Evolutionary conservation across 2,888 invertebrate species (phyloP).

Genomic region (Craniophora ligustri): DNA sequence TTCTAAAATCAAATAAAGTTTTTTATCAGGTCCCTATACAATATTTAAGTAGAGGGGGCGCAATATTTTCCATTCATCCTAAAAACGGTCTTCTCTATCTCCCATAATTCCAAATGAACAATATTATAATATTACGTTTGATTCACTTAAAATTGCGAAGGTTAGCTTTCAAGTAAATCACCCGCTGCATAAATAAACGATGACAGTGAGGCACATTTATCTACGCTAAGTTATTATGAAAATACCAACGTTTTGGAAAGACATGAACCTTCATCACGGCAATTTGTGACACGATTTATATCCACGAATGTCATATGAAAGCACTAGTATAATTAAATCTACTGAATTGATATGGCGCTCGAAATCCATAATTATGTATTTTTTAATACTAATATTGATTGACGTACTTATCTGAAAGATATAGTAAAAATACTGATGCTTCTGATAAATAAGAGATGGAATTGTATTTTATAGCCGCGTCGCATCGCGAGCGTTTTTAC

Average conservation of each 20-base stretch:
- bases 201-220: constrained; percentile 28
- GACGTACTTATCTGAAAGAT: constrained; percentile 29
- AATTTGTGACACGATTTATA: constrained; percentile 28
- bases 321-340: constrained; percentile 9
- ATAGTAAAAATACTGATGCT: constrained; percentile 9
- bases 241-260: constrained; percentile 33
- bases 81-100: too few species aligned
- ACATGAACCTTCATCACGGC: constrained; percentile 35
- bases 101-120: constrained; percentile 2
- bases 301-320: constrained; percentile 2
- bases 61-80: too few species aligned
- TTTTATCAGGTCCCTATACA: too few species aligned
- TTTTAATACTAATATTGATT: constrained; percentile 13
- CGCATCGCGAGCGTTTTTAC: too few species aligned
- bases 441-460: constrained; percentile 32
- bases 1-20: too few species aligned
- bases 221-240: constrained; percentile 36
- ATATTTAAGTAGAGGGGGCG: too few species aligned
- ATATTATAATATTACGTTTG: constrained; percentile 7
- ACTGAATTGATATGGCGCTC: constrained; percentile 11
- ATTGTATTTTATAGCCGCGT: constrained; percentile 18
- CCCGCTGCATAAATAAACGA: constrained; percentile 24
- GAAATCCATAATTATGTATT: constrained; percentile 13
- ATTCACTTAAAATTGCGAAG: constrained; percentile 13
- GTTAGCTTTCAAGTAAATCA: constrained; percentile 23